Percentiles rank a stretch among this genome's conserved stretches.
phyloP scores from a whole-genome alignment of 1,140 invertebrate species.

The Vanessa tameamea region DNA sequence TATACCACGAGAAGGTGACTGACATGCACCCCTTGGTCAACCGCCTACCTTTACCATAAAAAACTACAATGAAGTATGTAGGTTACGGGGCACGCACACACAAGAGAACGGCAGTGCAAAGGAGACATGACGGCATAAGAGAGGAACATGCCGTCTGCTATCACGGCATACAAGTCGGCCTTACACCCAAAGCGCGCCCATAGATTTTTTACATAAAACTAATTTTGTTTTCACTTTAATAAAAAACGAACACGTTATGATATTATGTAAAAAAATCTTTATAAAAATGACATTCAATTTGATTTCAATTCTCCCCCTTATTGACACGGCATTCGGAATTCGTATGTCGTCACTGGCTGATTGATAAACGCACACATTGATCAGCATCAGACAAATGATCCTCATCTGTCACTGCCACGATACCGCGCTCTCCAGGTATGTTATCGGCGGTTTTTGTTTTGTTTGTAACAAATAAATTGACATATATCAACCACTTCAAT shows the following conservation, averaged over 20 bases:
- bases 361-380: constrained; percentile 25
- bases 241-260: background rate
- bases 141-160: too few relatives aligned
- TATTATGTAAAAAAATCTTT: background rate
- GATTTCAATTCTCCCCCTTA: constrained; percentile 14
- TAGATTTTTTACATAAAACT: background rate
- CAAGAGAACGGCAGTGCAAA: too few relatives aligned
- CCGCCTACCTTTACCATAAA: too few relatives aligned
- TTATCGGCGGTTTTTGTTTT: constrained; percentile 67
- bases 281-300: constrained; percentile 1
- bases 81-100: too few relatives aligned
- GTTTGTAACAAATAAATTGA: constrained; percentile 69
- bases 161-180: too few relatives aligned
- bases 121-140: too few relatives aligned
- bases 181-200: too few relatives aligned
- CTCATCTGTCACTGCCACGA: constrained; percentile 69
- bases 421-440: constrained; percentile 64
- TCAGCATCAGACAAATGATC: constrained; percentile 21
- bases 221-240: background rate
- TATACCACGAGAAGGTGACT: too few relatives aligned
- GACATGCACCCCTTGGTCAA: too few relatives aligned
- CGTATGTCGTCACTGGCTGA: constrained; percentile 20
- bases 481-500: constrained; percentile 54
- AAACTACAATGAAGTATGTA: too few relatives aligned
- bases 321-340: constrained; percentile 17